Evolutionary conservation across 1,140 invertebrate genomes (phyloP), one percentile per base, ranked within the genome.

Genomic region (Portunus trituberculatus): DNA sequence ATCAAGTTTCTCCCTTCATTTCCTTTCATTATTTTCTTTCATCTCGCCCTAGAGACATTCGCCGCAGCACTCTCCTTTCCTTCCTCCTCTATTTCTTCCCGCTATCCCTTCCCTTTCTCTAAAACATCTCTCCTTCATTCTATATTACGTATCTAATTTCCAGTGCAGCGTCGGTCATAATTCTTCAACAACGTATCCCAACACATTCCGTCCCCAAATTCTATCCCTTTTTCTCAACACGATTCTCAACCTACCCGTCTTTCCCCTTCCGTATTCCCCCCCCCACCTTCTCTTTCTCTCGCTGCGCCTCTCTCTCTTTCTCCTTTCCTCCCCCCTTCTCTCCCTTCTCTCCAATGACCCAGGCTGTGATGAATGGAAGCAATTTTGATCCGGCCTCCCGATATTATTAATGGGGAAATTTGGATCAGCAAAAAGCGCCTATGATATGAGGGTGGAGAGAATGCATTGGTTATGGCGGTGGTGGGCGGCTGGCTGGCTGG

Each of bases 261-360:
- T 39, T 25, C 32, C 67, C 87, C 39, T 82, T 32, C 32, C 45
- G 14, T 39, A 2, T 32, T 32, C 45, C 39, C 25, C 46, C 82
- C 32, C 25, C 67, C 2, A 31, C 4, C 29, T 0, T 76, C 25
- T 67, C 8, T 67, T 32, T n/a, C 83, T 88, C 87, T n/a, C 84
- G 29, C 84, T 87, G 29, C 39, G 14, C 28, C 84, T 20, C 28
- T 87, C 31, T 32, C 91, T 92, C 16, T 92, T 59, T 32, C 28
- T 92, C 91, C 76, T 28, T 67, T 59, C 76, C n/a, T 92, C 91
- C 48, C 91, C 82, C 91, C 67, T 29, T 92, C 59, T 39, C 91
- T 82, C 91, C 39, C 67, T 92, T 92, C 91, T 83, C 91, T 92
- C 91, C 59, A 39, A 45, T 31, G 32, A 48, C 25, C 32, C 76